Conservation (phyloP, 2,888 invertebrate genomes). For the Agrilus biguttatus region DNA sequence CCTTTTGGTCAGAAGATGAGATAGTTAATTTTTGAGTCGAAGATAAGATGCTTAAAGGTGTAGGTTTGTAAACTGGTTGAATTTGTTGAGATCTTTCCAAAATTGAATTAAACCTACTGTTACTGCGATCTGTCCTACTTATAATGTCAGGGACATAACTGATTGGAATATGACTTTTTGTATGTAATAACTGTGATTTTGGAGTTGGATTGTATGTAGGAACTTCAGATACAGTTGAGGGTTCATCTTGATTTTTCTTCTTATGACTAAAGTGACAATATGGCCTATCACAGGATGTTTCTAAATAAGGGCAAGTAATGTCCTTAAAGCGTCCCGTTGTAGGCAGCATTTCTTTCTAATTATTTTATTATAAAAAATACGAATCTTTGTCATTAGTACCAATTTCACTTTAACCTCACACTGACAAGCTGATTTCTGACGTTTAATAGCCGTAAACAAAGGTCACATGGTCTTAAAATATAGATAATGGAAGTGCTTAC, state of each 20-base stretch:
- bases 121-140: conserved; percentile 32
- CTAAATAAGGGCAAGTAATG: conserved; percentile 74
- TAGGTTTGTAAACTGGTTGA: conserved; percentile 28
- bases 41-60: conserved; percentile 27
- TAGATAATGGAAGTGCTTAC: not conserved
- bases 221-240: conserved; percentile 29
- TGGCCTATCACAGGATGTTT: conserved; percentile 70
- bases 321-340: conserved; percentile 80
- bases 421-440: conserved; percentile 2
- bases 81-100: conserved; percentile 11
- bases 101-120: conserved; percentile 14
- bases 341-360: conserved; percentile 57
- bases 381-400: conserved; percentile 1
- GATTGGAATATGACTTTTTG: conserved; percentile 33
- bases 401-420: conserved; percentile 7
- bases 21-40: conserved; percentile 10
- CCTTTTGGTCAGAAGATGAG: not conserved
- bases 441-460: conserved; percentile 3
- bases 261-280: conserved; percentile 87
- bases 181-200: conserved; percentile 32
- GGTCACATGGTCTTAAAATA: conserved; percentile 3
- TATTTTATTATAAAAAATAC: conserved; percentile 1
- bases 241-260: conserved; percentile 46
- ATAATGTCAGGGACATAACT: conserved; percentile 38
- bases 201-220: conserved; percentile 33